Evolutionary conservation across 2,113 vertebrate genomes (phyloP).

Genomic region (Pelmatolapia mariae): DNA sequence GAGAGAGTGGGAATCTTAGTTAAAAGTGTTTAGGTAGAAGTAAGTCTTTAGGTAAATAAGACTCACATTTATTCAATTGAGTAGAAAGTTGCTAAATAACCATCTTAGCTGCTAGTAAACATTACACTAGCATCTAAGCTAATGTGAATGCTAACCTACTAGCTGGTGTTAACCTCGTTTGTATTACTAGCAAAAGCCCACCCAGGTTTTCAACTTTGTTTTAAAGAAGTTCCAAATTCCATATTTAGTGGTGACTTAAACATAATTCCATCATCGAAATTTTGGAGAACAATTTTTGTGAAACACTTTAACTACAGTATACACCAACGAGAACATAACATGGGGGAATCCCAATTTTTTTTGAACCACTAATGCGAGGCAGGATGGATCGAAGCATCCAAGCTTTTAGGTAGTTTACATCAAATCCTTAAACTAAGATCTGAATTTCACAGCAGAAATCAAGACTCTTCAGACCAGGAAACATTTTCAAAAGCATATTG

Average conservation of each 20-base stretch:
- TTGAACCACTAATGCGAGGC: not conserved
- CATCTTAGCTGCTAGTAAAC: not conserved
- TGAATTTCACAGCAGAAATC: not conserved
- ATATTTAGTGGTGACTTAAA: not conserved
- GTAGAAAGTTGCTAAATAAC: not conserved
- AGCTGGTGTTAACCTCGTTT: not conserved
- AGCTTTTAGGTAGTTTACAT: not conserved
- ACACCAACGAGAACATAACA: not conserved
- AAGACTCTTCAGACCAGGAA: not conserved
- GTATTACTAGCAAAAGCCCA: not conserved
- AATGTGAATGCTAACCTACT: not conserved
- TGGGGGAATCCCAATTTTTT: not conserved
- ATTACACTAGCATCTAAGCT: not conserved
- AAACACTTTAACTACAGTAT: not conserved
- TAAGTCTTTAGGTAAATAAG: not conserved
- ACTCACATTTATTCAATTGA: not conserved
- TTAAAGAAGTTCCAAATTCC: not conserved
- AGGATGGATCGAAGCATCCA: not conserved
- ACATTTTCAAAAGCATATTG: not conserved
- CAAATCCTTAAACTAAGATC: not conserved
- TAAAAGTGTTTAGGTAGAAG: not conserved
- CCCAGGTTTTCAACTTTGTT: not conserved
- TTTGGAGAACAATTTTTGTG: not conserved
- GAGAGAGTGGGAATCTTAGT: not conserved
- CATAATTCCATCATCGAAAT: not conserved